Conservation (phyloP, 2,888 invertebrate genomes). For the Ennomos quercinarius region DNA sequence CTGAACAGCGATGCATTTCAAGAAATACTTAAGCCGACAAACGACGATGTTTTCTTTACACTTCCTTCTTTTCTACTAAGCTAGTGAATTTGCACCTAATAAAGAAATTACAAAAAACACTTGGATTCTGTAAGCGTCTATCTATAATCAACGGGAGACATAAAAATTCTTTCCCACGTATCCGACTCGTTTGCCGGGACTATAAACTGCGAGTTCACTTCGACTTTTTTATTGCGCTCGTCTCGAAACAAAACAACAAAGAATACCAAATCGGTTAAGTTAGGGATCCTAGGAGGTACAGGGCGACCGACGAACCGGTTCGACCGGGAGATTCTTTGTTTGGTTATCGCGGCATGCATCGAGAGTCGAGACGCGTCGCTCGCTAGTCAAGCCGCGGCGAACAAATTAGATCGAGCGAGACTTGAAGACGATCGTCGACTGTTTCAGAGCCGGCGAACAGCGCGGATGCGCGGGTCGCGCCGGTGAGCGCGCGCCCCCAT, state of each 20-base stretch:
- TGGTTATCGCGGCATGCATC: constrained; percentile 55
- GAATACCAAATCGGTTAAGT: constrained; percentile 73
- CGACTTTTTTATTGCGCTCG: constrained; percentile 59
- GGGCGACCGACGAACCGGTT: constrained; percentile 74
- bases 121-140: constrained; percentile 13
- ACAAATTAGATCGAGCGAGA: constrained; percentile 48
- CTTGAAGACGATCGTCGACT: constrained; percentile 54
- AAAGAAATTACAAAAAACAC: neutral
- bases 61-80: no score
- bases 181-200: constrained; percentile 45
- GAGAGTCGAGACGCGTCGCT: constrained; percentile 50
- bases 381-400: constrained; percentile 51
- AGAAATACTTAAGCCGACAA: neutral
- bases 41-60: no score
- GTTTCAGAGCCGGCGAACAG: constrained; percentile 65
- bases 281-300: constrained; percentile 72
- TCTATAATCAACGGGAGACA: constrained; percentile 28
- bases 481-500: constrained; percentile 72
- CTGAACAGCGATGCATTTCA: neutral
- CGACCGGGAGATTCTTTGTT: constrained; percentile 70
- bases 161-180: constrained; percentile 53
- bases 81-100: neutral
- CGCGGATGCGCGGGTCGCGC: constrained; percentile 68
- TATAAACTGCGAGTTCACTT: constrained; percentile 50
- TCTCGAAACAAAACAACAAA: constrained; percentile 71